Conservation (phyloP, 2,888 invertebrate species). For the Macrosoma leucophasiata region DNA sequence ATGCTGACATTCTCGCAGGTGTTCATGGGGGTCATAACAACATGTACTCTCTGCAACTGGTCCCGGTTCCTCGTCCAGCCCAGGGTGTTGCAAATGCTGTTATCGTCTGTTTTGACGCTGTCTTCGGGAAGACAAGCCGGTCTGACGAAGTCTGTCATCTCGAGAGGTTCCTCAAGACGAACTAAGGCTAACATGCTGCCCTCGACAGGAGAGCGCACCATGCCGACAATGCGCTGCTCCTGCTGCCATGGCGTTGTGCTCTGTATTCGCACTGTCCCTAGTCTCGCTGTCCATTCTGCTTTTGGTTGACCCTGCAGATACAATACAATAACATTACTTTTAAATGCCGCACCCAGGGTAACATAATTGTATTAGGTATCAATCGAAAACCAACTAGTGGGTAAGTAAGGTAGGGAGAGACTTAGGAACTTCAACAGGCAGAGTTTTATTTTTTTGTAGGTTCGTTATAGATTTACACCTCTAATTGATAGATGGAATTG, state of each 20-base stretch:
- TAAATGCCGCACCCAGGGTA: no score
- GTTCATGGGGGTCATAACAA: conserved; percentile 85
- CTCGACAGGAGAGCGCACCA: conserved; percentile 92
- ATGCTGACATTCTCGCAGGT: conserved; percentile 91
- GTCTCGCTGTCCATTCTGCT: conserved; percentile 89
- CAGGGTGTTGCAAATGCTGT: conserved; percentile 83
- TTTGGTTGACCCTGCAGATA: conserved; percentile 83
- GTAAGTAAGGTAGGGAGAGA: no score
- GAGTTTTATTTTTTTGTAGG: no score
- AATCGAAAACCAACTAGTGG: no score
- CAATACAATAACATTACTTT: no score
- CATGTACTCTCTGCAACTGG: conserved; percentile 86
- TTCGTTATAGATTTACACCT: no score
- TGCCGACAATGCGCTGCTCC: conserved; percentile 87
- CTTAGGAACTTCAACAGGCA: no score
- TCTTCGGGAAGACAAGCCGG: conserved; percentile 86
- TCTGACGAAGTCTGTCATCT: conserved; percentile 87
- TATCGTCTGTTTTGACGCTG: conserved; percentile 36
- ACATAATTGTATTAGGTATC: no score
- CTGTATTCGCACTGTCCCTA: conserved; percentile 84
- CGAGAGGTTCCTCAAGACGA: conserved; percentile 84
- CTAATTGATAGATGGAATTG: no score
- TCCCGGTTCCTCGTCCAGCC: conserved; percentile 92
- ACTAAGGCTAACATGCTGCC: conserved; percentile 90
- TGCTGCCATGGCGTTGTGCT: conserved; percentile 92